Evolutionary conservation across 2,113 vertebrate species (phyloP), one percentile per base, ranked within the genome.

Genomic region (Trichomycterus rosablanca): DNA sequence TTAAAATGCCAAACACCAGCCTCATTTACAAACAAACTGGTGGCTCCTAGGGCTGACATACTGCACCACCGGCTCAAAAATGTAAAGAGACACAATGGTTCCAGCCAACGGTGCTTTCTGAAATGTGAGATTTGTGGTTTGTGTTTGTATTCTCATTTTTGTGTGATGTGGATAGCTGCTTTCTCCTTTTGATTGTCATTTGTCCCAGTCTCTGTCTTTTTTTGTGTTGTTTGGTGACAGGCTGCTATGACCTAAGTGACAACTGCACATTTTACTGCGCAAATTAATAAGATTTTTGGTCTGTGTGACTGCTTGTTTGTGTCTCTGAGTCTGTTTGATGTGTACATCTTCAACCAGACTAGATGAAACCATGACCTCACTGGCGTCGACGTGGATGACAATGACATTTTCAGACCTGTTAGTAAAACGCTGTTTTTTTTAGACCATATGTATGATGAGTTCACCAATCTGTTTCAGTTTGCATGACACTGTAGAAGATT

Each of bases 361-460:
- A 56, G 49, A 50, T 46, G 30, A 54, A 68, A 74, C 72, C 75
- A 74, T 83, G 77, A 83, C 76, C 74, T 84, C 78, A 85, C 72
- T 63, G 60, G 52, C 63, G 71, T 57, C 63, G 70, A 70, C 59
- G 42, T 66, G 60, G 75, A 78, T 77, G 74, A 76, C 81, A 80
- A 75, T 79, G 81, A 79, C 71, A 79, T 83, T 84, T 80, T 81
- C 74, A 78, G 80, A 76, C 50, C 66, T 71, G 14, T 52, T 75
- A 68, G 76, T 78, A 84, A 81, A 80, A 68, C 63, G 44, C 44
- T 68, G 73, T 67, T 75, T 84, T 81, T 67, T 84, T 81, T 67
- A 52, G 72, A 80, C 63, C 57, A 50, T 77, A 74, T 23, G 76
- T 70, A 76, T 59, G 70, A 73, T 79, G 76, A 74, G 64, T 80